Percentiles rank a stretch among this genome's conserved stretches.
These are phyloP conservation scores for Helicoverpa zea DNA, from an alignment of 1,140 invertebrate species.

Conservation along the genomic window DNA sequence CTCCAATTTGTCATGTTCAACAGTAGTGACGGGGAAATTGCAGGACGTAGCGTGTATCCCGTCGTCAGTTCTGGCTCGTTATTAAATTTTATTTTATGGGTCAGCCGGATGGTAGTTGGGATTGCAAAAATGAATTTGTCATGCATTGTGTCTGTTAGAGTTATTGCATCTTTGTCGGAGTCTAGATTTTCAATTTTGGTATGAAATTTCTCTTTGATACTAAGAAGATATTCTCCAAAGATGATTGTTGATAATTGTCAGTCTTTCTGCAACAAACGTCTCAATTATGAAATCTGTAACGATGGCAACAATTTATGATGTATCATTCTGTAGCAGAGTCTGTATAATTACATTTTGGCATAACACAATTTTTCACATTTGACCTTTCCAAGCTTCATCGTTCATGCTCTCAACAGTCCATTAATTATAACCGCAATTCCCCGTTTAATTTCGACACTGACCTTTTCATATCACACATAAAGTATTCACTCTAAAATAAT, in stretches of 20 bases:
- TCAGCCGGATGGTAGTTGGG: neutral
- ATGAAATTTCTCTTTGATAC: too few relatives aligned
- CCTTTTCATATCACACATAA: constrained; percentile 12
- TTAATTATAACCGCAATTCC: neutral
- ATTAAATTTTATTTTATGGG: constrained; percentile 14
- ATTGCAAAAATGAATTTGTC: neutral
- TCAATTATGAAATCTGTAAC: too few relatives aligned
- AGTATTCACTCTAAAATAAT: constrained; percentile 28
- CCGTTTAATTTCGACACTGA: neutral
- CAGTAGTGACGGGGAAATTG: constrained; percentile 24
- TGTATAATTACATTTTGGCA: too few relatives aligned
- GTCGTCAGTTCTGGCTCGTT: constrained; percentile 16
- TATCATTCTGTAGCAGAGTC: too few relatives aligned
- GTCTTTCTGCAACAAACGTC: too few relatives aligned
- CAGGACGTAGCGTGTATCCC: constrained; percentile 35
- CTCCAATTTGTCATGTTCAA: constrained; percentile 52
- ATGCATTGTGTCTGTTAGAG: neutral
- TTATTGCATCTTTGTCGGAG: neutral
- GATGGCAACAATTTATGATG: too few relatives aligned
- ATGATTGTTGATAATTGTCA: too few relatives aligned
- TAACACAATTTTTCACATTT: too few relatives aligned
- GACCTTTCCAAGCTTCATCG: too few relatives aligned
- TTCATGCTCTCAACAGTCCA: too few relatives aligned
- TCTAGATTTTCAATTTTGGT: too few relatives aligned
- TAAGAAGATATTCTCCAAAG: too few relatives aligned